These are phyloP conservation scores for Bacillus rossius DNA, from an alignment of 1,140 invertebrate genomes.

Conservation along the genomic window DNA sequence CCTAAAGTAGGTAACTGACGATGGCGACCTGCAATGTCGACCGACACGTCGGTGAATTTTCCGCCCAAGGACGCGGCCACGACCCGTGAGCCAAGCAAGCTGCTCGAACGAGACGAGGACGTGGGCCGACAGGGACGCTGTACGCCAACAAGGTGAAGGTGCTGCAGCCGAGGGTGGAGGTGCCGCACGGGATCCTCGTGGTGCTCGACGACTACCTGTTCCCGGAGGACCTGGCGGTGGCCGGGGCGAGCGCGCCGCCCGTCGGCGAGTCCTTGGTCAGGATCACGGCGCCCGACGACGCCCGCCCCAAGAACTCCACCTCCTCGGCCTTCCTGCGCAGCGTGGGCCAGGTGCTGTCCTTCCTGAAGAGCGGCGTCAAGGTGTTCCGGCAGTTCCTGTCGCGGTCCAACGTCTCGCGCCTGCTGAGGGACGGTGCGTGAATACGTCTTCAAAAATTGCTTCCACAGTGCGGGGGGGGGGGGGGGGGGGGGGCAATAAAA, in stretches of 20 bases:
- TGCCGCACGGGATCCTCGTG: conserved; percentile 42
- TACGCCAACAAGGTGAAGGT: conserved; percentile 46
- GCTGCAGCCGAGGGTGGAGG: conserved; percentile 36
- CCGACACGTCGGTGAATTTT: too few species aligned
- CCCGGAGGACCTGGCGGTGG: conserved; percentile 32
- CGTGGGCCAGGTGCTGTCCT: conserved; percentile 51
- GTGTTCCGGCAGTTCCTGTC: conserved; percentile 58
- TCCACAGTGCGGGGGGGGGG: not conserved
- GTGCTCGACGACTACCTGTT: conserved; percentile 47
- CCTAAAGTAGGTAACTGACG: too few species aligned
- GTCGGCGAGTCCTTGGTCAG: conserved; percentile 36
- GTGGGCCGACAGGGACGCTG: conserved; percentile 32
- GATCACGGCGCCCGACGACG: not conserved
- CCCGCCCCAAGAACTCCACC: not conserved
- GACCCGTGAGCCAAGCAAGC: too few species aligned
- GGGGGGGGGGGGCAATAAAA: not conserved
- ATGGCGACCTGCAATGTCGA: too few species aligned
- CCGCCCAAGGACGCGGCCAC: too few species aligned
- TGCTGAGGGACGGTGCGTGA: conserved; percentile 46
- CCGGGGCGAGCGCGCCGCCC: not conserved
- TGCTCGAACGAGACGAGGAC: too few species aligned
- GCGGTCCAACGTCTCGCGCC: conserved; percentile 51
- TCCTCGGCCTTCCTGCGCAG: conserved; percentile 45
- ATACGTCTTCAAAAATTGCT: not conserved
- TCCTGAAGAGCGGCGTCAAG: conserved; percentile 53